A percentile compares a stretch with the other conserved stretches of the same genome.
Conservation (phyloP, 1,140 invertebrate genomes). For the Sarcophaga peregrina region DNA sequence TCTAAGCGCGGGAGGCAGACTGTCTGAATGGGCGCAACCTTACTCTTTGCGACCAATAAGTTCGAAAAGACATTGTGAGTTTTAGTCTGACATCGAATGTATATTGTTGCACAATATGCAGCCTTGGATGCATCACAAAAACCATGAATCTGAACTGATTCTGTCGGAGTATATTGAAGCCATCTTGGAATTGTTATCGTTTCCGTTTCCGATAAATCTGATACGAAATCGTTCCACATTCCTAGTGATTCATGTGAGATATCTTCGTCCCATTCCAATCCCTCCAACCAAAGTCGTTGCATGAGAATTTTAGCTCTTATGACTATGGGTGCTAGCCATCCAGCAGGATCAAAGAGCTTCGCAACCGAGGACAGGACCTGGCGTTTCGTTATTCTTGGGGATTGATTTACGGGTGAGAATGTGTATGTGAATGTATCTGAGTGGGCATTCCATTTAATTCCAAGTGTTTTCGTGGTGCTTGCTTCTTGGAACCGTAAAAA, state of each 20-base stretch:
- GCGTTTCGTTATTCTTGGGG: no score
- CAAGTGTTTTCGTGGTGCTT: conserved; percentile 34
- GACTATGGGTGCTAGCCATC: conserved; percentile 1
- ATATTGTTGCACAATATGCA: background rate
- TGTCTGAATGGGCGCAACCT: background rate
- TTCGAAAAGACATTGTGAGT: background rate
- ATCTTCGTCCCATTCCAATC: background rate
- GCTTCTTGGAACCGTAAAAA: conserved; percentile 13
- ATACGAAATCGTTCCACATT: background rate
- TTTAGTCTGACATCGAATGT: background rate
- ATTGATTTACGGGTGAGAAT: no score
- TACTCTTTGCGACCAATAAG: background rate
- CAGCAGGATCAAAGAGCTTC: no score
- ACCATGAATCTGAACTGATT: background rate
- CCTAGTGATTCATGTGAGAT: background rate
- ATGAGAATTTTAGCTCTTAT: conserved; percentile 30
- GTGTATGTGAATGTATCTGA: conserved; percentile 26
- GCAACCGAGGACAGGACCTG: no score
- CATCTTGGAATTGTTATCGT: background rate
- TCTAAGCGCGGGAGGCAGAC: background rate
- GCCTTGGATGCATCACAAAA: background rate
- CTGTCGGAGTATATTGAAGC: background rate
- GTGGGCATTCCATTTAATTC: conserved; percentile 34
- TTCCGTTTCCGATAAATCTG: background rate
- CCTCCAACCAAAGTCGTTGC: conserved; percentile 30